Conservation (phyloP, 2,113 vertebrate species). For the Lipotes vexillifer region DNA sequence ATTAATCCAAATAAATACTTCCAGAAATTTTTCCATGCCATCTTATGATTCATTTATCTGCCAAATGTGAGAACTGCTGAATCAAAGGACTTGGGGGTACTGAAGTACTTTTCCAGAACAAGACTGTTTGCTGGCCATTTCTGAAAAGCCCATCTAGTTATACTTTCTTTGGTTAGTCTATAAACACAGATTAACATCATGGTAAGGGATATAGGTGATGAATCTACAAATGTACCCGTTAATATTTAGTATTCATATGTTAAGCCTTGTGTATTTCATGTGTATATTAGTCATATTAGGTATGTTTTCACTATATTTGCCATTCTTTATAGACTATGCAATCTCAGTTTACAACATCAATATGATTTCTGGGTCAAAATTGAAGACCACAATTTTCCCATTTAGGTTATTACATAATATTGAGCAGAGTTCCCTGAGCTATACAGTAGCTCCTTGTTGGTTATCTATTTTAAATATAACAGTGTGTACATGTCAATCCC, state of each 20-base stretch:
- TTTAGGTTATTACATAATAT: background rate
- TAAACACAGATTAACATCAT: background rate
- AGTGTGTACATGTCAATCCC: background rate
- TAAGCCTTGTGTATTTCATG: background rate
- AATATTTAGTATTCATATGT: background rate
- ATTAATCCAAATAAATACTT: background rate
- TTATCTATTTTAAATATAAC: background rate
- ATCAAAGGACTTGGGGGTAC: background rate
- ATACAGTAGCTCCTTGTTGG: background rate
- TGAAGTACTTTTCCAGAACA: background rate
- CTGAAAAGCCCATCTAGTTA: background rate
- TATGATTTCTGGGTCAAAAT: background rate
- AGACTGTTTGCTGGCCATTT: background rate
- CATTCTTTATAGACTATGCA: background rate
- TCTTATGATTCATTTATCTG: background rate
- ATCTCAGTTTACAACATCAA: background rate
- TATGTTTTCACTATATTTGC: background rate
- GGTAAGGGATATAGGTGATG: background rate
- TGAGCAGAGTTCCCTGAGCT: background rate
- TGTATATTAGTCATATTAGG: background rate
- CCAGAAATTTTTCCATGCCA: background rate
- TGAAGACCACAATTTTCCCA: background rate
- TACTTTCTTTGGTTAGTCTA: background rate
- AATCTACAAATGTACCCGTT: background rate
- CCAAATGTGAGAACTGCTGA: background rate